These are phyloP conservation scores for Dynastes maya DNA, from an alignment of 2,888 invertebrate genomes.

Conservation along the genomic window DNA sequence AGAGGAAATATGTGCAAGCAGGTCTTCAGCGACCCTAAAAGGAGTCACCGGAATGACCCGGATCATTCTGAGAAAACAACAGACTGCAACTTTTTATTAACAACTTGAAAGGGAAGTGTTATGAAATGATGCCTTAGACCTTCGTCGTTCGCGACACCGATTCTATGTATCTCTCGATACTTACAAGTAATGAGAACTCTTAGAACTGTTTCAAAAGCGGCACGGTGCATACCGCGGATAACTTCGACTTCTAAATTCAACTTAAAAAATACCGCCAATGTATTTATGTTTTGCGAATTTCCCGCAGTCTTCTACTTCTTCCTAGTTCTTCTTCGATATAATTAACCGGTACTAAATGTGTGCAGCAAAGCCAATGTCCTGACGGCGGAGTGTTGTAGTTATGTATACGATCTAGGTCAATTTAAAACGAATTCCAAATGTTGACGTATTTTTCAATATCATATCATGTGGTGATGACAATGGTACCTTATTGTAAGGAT, in stretches of 20 bases:
- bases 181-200: slow-evolving; percentile 46
- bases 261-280: slow-evolving; percentile 33
- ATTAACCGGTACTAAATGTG: slow-evolving; percentile 32
- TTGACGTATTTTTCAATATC: background rate
- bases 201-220: slow-evolving; percentile 43
- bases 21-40: slow-evolving; percentile 60
- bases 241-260: slow-evolving; percentile 40
- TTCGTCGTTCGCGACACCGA: slow-evolving; percentile 16
- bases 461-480: background rate
- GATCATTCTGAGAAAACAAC: slow-evolving; percentile 61
- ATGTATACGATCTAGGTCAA: too few species aligned
- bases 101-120: slow-evolving; percentile 59
- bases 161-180: slow-evolving; percentile 33
- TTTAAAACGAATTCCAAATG: slow-evolving; percentile 3
- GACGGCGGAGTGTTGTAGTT: background rate
- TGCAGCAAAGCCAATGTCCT: background rate
- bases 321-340: slow-evolving; percentile 30
- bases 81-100: slow-evolving; percentile 58
- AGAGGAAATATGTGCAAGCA: slow-evolving; percentile 57
- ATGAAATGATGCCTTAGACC: slow-evolving; percentile 56
- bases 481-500: background rate
- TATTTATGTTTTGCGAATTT: slow-evolving; percentile 41
- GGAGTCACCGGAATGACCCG: slow-evolving; percentile 59
- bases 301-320: slow-evolving; percentile 16
- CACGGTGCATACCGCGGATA: slow-evolving; percentile 33